Conservation (phyloP, 2,113 vertebrate species). For the Burhinus bistriatus region DNA sequence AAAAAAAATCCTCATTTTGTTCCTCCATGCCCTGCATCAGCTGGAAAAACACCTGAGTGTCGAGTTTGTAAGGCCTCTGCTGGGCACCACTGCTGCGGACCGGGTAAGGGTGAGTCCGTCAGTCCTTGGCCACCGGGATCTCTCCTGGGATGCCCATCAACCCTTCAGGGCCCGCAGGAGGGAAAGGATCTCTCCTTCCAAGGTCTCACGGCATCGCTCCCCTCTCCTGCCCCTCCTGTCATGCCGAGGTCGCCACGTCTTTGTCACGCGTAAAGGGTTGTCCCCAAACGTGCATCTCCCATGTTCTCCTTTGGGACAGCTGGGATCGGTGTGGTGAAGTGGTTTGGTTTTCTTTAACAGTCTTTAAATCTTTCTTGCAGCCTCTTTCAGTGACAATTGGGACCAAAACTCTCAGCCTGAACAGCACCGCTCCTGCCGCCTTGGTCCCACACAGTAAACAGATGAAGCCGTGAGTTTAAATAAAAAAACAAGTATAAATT, state of each 20-base stretch:
- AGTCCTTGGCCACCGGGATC: fast-evolving
- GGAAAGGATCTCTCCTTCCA: not conserved
- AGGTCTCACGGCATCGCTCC: not conserved
- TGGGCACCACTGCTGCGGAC: not conserved
- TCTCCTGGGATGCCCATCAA: not conserved
- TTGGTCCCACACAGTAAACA: not conserved
- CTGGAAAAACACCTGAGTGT: not conserved
- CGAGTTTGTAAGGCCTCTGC: conserved; percentile 2
- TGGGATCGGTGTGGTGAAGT: fast-evolving
- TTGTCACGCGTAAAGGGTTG: no score
- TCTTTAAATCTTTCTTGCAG: not conserved
- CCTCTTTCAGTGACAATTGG: fast-evolving
- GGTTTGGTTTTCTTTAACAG: not conserved
- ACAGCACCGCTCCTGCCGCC: fast-evolving
- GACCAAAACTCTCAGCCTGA: not conserved
- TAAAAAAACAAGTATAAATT: not conserved
- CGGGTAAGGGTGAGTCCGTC: fast-evolving
- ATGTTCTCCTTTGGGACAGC: not conserved
- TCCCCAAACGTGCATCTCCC: not conserved
- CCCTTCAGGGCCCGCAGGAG: fast-evolving
- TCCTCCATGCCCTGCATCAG: not conserved
- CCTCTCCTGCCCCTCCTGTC: not conserved
- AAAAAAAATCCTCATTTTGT: not conserved
- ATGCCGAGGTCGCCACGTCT: fast-evolving
- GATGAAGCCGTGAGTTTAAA: not conserved